Base-by-base conservation (phyloP, 1,140 invertebrate genomes). In the Glomeris maerens region DNA sequence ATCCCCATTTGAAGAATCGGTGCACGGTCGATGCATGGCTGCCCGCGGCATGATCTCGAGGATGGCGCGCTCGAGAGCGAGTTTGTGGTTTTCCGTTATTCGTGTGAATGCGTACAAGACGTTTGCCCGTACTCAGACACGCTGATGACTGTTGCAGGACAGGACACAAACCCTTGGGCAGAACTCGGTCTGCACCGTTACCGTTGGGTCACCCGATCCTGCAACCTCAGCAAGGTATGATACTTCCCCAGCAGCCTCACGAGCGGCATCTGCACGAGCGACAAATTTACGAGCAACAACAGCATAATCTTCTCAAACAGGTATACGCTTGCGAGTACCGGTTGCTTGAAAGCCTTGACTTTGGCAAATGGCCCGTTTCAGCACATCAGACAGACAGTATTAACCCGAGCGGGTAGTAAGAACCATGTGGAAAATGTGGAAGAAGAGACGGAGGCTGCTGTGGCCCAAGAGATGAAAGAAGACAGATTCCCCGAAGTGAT, bases 191-290 rank as follows among this genome's bases (percentile, higher is more conserved):
- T 10, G 90, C 90, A 2, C 91, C 93, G 0, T 67, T 96, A 56
- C 92, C 92, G 23, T 71, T 97, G n/a, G 89, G 89, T 2, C 87
- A 94, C 71, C 90, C 89, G 23, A 80, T 91, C 75, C 75, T 97
- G 36, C 81, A 83, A 38, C 56, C 60, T 45, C 62, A 62, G 28
- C n/a, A n/a, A n/a, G 57, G 28, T 20, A 21, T 54, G 14, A 3
- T 50, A 2, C 31, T 50, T 4, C 27, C 41, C 22, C 45, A 58
- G 64, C 74, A 76, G 23, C 77, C 78, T 54, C 78, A 77, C 59
- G 76, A 79, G 58, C 75, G 78, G 54, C 75, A 73, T 59, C 66
- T 76, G 54, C 70, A 71, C 5, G 76, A 75, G 54, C 74, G 72
- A 31, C 76, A 74, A 55, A 65, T 72, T 10, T 76, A 75, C 60